Evolutionary conservation across 2,113 vertebrate genomes (phyloP), one percentile per base, ranked within the genome.

Genomic region (Gavia stellata): DNA sequence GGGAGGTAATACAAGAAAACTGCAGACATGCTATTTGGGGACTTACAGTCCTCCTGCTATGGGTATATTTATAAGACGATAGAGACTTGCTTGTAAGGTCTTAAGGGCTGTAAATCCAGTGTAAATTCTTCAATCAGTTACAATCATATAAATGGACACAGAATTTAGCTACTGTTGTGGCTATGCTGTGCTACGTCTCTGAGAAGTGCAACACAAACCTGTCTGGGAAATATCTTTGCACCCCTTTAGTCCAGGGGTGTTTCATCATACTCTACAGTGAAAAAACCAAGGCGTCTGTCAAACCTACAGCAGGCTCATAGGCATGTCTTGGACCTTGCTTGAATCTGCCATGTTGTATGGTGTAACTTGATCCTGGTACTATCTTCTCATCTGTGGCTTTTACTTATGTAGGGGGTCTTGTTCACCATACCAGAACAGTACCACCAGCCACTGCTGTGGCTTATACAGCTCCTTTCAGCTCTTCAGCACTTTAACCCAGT

Each of bases 371-470:
- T 55, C 24, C 10, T 38, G 26, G 16, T 3, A 25, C 26, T 20
- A 9, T 24, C 18, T 20, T 68, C 49, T 52, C 45, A 26, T 34
- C 28, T 84, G 21, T 62, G 11, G 17, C 55, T 66, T 78, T 63
- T 44, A 17, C 10, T 49, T 66, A 11, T 8, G 24, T 6, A 62
- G 21, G 8, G 9, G 1, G 4, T 50, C 16, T 81, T 4, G 0
- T 38, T 67, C 49, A 72, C 7, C 33, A 17, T 45, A 75, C 17
- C 68, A 70, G 55, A 73, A 50, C 50, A 56, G 3, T 28, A 5
- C 2, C 3, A 17, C 1, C 14, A 66, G 45, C 4, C 9, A 40
- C n/a, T 2, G 2, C 14, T 74, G 9, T 44, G 36, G 31, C 10
- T 87, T 58, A 38, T 15, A 40, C 19, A 66, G 42, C 10, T 81